Percentiles rank a stretch among this genome's conserved stretches.
Conservation (phyloP, 2,797 vertebrate genomes). For the Gallinago nigripennis region DNA sequence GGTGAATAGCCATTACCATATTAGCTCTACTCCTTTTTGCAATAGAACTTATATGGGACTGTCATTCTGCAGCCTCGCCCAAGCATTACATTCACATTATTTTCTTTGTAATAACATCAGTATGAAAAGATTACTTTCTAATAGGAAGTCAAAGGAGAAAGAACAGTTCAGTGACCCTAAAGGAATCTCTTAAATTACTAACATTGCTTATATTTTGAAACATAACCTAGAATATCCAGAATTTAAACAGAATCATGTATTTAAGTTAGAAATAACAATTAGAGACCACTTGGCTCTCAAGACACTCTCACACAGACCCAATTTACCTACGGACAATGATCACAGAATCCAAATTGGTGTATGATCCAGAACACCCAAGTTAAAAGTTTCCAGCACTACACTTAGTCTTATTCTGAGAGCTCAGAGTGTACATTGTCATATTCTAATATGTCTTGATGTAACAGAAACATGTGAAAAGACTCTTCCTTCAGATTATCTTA, state of each 20-base stretch:
- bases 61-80: neutral
- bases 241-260: neutral
- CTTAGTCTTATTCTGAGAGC: neutral
- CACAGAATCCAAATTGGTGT: neutral
- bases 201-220: neutral
- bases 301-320: neutral
- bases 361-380: neutral
- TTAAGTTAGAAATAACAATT: neutral
- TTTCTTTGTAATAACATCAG: neutral
- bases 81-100: neutral
- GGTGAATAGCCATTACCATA: neutral
- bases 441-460: neutral
- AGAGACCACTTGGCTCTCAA: neutral
- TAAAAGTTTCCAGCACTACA: neutral
- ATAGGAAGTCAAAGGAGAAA: neutral
- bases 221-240: neutral
- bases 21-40: neutral
- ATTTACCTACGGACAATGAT: neutral
- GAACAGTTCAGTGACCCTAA: neutral
- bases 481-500: neutral
- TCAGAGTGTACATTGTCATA: neutral
- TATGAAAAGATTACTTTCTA: neutral
- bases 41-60: neutral
- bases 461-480: neutral
- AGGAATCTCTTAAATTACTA: neutral